A percentile compares a stretch with the other conserved stretches of the same genome.
Evolutionary conservation across 2,113 vertebrate species (phyloP).

Genomic region (Podocnemis expansa): DNA sequence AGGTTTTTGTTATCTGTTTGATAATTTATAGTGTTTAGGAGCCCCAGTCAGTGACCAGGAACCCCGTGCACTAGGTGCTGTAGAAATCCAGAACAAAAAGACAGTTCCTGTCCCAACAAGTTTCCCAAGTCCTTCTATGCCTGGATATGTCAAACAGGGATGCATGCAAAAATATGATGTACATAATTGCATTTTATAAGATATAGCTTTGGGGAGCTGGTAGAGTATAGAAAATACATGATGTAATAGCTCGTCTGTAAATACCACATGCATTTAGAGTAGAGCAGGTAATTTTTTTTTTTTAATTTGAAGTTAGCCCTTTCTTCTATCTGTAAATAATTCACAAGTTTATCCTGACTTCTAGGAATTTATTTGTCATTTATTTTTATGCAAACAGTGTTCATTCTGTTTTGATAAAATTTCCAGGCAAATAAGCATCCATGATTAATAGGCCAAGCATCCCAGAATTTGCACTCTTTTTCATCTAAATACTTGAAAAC

Average conservation of each 20-base stretch:
- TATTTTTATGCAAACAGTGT: not conserved
- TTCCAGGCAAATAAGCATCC: rapidly evolving
- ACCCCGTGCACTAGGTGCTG: not conserved
- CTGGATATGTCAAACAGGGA: rapidly evolving
- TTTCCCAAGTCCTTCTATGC: not conserved
- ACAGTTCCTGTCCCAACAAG: not conserved
- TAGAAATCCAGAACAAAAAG: not conserved
- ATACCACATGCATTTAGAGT: not conserved
- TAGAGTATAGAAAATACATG: not conserved
- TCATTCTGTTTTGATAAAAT: not conserved
- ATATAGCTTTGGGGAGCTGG: not conserved
- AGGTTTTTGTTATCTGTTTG: not conserved
- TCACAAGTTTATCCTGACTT: not conserved
- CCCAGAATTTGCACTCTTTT: not conserved
- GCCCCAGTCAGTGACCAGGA: not conserved
- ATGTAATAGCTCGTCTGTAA: not conserved
- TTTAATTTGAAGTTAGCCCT: not conserved
- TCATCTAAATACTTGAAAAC: not conserved
- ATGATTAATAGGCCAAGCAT: not conserved
- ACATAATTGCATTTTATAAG: not conserved
- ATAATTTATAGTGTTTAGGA: not conserved
- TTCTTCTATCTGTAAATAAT: not conserved
- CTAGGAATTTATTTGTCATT: not conserved
- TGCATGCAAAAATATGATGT: not conserved
- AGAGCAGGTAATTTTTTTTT: not conserved